A percentile compares a stretch with the other conserved stretches of the same genome.
These are phyloP conservation scores for Rhea americana DNA, from an alignment of 2,113 vertebrate genomes.

Conservation along the genomic window DNA sequence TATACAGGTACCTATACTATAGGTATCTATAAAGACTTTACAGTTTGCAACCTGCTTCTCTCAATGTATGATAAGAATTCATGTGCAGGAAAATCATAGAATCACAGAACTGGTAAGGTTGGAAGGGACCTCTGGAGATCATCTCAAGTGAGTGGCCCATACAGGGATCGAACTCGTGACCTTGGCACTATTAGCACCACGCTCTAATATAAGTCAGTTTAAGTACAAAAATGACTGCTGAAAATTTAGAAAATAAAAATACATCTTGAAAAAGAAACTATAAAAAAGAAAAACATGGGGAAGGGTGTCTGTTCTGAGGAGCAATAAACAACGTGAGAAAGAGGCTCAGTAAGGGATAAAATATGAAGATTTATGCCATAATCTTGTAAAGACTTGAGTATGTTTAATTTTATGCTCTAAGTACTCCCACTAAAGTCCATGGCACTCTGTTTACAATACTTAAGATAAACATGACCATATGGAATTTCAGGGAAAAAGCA, in stretches of 20 bases:
- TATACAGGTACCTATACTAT: background rate
- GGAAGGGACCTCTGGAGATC: too few species aligned
- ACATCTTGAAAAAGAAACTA: background rate
- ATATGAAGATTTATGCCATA: background rate
- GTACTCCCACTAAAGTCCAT: background rate
- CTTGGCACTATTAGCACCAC: too few species aligned
- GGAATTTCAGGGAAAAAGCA: background rate
- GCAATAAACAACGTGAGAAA: background rate
- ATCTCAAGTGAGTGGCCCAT: too few species aligned
- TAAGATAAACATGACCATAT: background rate
- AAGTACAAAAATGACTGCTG: background rate
- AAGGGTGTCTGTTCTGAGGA: background rate
- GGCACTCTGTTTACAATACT: background rate
- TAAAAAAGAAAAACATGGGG: background rate
- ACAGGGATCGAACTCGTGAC: too few species aligned
- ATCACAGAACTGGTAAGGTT: too few species aligned
- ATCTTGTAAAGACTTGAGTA: background rate
- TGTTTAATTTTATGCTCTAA: background rate
- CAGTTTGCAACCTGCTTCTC: background rate
- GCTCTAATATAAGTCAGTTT: background rate
- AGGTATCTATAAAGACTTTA: background rate
- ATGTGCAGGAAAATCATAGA: background rate
- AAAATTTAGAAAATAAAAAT: background rate
- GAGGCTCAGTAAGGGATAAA: background rate
- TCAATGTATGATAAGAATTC: background rate